phyloP scores from a whole-genome alignment of 2,888 invertebrate species.

The Chrysina gloriosa region DNA sequence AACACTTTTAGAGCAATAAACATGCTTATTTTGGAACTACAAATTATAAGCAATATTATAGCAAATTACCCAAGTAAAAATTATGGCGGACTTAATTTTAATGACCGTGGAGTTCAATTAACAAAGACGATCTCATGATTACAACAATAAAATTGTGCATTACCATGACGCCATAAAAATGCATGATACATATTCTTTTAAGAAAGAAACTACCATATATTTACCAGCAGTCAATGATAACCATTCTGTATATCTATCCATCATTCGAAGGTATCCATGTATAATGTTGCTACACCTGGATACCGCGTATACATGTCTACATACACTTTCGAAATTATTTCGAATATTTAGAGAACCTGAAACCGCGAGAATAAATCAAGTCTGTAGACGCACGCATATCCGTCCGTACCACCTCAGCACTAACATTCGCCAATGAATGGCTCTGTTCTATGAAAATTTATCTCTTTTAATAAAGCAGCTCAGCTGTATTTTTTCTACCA shows the following conservation, averaged over 20 bases:
- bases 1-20: too few relatives aligned
- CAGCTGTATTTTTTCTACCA: slow-evolving; percentile 14
- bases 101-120: too few relatives aligned
- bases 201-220: neutral
- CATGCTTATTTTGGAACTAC: too few relatives aligned
- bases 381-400: slow-evolving; percentile 26
- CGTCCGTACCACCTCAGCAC: neutral
- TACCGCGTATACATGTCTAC: neutral
- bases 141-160: too few relatives aligned
- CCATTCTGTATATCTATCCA: neutral
- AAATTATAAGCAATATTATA: too few relatives aligned
- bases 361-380: slow-evolving; percentile 41
- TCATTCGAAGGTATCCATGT: slow-evolving; percentile 10
- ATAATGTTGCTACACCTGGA: neutral
- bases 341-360: slow-evolving; percentile 43
- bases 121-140: too few relatives aligned
- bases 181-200: neutral
- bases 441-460: slow-evolving; percentile 40
- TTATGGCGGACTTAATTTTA: too few relatives aligned
- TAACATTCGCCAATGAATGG: neutral
- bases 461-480: slow-evolving; percentile 42
- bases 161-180: neutral
- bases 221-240: too few relatives aligned
- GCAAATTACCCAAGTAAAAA: too few relatives aligned
- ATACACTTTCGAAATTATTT: slow-evolving; percentile 39